These are phyloP conservation scores for Halotydeus destructor DNA, from an alignment of 1,140 invertebrate species.

Conservation along the genomic window DNA sequence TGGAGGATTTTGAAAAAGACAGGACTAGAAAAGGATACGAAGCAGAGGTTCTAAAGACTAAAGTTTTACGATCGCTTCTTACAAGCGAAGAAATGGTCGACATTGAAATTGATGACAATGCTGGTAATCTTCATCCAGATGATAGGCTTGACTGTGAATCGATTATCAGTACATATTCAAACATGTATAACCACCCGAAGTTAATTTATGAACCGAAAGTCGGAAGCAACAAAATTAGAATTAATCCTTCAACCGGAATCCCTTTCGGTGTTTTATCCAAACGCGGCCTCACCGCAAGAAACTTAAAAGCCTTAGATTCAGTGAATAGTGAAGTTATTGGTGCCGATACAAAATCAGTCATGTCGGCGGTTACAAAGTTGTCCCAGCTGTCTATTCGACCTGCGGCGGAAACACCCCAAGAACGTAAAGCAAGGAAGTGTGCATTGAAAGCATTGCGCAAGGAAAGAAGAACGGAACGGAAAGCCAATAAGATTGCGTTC, in stretches of 20 bases:
- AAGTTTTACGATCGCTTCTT: neutral
- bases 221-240: constrained; percentile 31
- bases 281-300: constrained; percentile 33
- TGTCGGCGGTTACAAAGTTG: constrained; percentile 16
- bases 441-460: constrained; percentile 57
- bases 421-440: constrained; percentile 54
- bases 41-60: neutral
- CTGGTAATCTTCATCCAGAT: constrained; percentile 6
- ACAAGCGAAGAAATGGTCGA: neutral
- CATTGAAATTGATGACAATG: constrained; percentile 4
- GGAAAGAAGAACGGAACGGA: constrained; percentile 22
- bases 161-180: constrained; percentile 46
- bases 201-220: constrained; percentile 42
- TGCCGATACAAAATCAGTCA: constrained; percentile 21
- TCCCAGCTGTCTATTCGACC: constrained; percentile 37
- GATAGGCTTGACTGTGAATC: constrained; percentile 17
- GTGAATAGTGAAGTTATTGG: constrained; percentile 23
- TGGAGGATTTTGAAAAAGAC: constrained; percentile 1
- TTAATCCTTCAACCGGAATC: constrained; percentile 46
- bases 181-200: constrained; percentile 72
- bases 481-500: constrained; percentile 12
- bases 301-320: constrained; percentile 41
- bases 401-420: constrained; percentile 58
- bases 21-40: neutral
- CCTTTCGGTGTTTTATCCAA: constrained; percentile 37